Conservation (phyloP, 2,888 invertebrate genomes). For the Aromia moschata region DNA sequence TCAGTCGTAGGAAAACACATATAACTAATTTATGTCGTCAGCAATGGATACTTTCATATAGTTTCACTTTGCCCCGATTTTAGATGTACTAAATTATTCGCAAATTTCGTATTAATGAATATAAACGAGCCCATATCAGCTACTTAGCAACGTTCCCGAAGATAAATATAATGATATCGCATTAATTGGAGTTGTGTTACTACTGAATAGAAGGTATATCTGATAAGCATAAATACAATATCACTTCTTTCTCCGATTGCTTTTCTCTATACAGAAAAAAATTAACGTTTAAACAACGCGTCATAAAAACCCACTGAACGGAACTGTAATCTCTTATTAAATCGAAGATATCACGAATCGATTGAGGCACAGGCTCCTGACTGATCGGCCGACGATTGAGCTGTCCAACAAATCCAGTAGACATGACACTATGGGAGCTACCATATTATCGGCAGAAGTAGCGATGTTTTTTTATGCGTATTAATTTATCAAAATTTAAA, state of each 20-base stretch:
- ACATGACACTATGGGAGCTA: conserved; percentile 22
- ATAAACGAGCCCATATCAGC: no score
- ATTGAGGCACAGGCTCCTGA: conserved; percentile 44
- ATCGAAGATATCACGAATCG: conserved; percentile 47
- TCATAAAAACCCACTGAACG: conserved; percentile 10
- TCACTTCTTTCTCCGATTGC: conserved; percentile 7
- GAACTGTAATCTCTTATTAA: conserved; percentile 30
- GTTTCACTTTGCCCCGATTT: no score
- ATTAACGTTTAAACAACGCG: conserved; percentile 12
- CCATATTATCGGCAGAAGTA: conserved; percentile 5
- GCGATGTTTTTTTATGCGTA: no score
- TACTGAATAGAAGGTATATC: conserved; percentile 3
- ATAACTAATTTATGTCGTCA: no score
- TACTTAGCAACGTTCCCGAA: no score
- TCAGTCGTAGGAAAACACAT: no score
- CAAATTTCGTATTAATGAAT: no score
- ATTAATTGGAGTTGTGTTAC: conserved; percentile 3
- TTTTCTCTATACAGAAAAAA: conserved; percentile 11
- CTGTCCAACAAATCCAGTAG: conserved; percentile 36
- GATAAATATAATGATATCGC: no score
- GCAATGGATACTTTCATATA: no score
- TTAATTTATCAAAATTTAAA: conserved; percentile 27
- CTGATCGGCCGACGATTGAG: conserved; percentile 48
- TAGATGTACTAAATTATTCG: no score
- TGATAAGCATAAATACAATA: conserved; percentile 14